Base-by-base conservation (phyloP, 2,113 vertebrate genomes). In the Scolopax mira region DNA sequence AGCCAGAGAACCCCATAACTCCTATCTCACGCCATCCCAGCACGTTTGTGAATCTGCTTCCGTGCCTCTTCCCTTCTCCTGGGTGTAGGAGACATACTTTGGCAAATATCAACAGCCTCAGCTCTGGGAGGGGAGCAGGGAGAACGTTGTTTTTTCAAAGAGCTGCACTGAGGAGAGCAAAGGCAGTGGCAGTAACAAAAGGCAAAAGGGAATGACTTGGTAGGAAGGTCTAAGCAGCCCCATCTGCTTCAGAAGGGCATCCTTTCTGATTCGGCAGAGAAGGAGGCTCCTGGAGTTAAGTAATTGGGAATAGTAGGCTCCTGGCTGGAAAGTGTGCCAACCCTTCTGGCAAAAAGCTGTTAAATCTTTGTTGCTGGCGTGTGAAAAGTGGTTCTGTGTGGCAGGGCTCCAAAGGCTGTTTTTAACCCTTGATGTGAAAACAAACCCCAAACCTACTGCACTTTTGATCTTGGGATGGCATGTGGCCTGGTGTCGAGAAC, bases 221-320 rank as follows among this genome's bases (percentile, higher is more conserved):
- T 78, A 52, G 3, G 2, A 37, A 70, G 61, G 60, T 71, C 11
- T 80, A 80, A 94, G 92, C 0, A 8, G 79, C 62, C 75, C 92
- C 94, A 81, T 96, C 90, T 96, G 95, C 90, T 95, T 86, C 35
- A 4, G 69, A 86, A 90, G 83, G 93, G 41, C 94, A 84, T 84
- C 12, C 0, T 30, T 91, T 94, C 52, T 28, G 58, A 71, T 58
- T 89, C 73, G 1, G 85, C 85, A 79, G 74, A 7, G 4, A 79
- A 94, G 86, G 85, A 90, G 88, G 73, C 88, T 96, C 93, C 93
- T 95, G 95, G 95, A 96, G 92, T 90, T 93, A 83, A 94, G 73
- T 96, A 95, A 94, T 96, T 93, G 92, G 92, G 92, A 95, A 93
- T 96, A 69, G 92, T 75, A 88, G 83, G 92, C 70, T 96, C 77